Base-by-base conservation (phyloP, 1,140 invertebrate genomes). In the Cryptotermes secundus region DNA sequence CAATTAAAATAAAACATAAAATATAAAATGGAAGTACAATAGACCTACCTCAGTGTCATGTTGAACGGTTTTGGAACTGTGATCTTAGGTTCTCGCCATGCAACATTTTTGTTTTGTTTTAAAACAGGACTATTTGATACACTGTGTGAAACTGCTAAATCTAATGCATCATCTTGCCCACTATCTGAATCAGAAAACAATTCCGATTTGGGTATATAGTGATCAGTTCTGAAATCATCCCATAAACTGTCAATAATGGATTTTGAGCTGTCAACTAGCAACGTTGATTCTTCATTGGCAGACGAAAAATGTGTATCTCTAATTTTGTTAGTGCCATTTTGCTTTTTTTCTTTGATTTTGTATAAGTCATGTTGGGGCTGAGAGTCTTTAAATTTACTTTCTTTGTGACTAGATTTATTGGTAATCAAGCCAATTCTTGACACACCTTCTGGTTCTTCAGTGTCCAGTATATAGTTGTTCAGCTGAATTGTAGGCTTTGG, bases 51-150 rank as follows among this genome's bases (percentile, higher is more conserved):
- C 86, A 93, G 88, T 3, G 92, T 93, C 91, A 94, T 94, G 88
- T 91, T 91, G 89, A 94, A 94, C 31, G 93, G 93, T 86, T 93
- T 93, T 0, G 93, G 92, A 80, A 93, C 89, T 0, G 93, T 94
- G 72, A 86, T 86, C 45, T 83, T 83, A 26, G 85, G 84, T 38
- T 79, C 84, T 59, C 38, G 26, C 90, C 89, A 59, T 89, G 88
- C 89, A 88, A 90, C 59, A 88, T 88, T 86, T 89, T 89, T 79
- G 88, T 87, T 85, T 85, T 88, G 53, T 79, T 86, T 3, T 89
- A 86, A 26, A 10, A 85, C n/a, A 16, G 92, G 92, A 88, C 91
- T 92, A 34, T 90, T 91, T 1, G 92, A 92, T 87, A 92, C 91
- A 88, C 92, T 93, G 85, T 53, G 87, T 83, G 36, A 80, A 85